Conservation (phyloP, 2,888 invertebrate genomes). For the Patella depressa region DNA sequence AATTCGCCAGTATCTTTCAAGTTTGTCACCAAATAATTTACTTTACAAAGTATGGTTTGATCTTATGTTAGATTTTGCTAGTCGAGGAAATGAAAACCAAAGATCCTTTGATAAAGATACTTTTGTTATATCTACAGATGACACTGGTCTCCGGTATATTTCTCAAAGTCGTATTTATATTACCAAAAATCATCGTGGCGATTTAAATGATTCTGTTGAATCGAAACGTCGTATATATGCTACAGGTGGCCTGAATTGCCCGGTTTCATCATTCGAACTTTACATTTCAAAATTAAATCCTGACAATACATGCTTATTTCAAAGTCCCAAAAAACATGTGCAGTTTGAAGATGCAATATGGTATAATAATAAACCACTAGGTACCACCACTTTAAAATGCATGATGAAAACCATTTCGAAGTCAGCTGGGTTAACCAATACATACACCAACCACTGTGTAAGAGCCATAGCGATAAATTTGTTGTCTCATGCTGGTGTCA, state of each 20-base stretch:
- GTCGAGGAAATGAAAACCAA: not conserved
- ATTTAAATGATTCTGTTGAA: too few relatives aligned
- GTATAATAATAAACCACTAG: too few relatives aligned
- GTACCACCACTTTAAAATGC: too few relatives aligned
- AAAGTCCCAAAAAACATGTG: too few relatives aligned
- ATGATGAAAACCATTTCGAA: too few relatives aligned
- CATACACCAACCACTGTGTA: conserved; percentile 11
- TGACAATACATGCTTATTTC: too few relatives aligned
- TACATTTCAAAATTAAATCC: too few relatives aligned
- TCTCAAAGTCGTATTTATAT: not conserved
- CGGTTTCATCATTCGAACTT: too few relatives aligned
- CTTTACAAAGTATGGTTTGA: not conserved
- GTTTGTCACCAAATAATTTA: not conserved
- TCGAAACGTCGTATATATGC: conserved; percentile 26
- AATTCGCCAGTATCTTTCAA: not conserved
- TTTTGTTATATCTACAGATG: too few relatives aligned
- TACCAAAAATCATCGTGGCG: not conserved
- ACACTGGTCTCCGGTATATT: not conserved
- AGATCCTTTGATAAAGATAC: not conserved
- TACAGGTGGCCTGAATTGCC: not conserved
- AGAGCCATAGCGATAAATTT: conserved; percentile 28
- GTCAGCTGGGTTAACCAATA: too few relatives aligned
- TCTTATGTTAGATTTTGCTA: not conserved
- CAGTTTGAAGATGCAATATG: too few relatives aligned
- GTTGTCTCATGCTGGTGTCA: conserved; percentile 23